Base-by-base conservation (phyloP, 2,113 vertebrate species). In the Pteruthius melanotis region DNA sequence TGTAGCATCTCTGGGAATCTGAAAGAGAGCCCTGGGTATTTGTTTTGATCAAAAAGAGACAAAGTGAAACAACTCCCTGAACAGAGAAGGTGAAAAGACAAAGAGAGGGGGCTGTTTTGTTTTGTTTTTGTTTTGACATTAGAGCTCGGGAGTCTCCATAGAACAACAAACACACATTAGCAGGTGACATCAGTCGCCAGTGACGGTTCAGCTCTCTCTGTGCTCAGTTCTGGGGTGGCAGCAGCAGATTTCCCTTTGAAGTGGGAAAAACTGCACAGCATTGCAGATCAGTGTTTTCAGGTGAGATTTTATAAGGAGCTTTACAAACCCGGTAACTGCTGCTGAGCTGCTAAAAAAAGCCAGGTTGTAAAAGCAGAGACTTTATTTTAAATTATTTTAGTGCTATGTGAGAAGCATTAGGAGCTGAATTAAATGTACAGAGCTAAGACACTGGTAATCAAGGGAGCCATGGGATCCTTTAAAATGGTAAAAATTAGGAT, bases 321-420 rank as follows among this genome's bases (percentile, higher is more conserved):
- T 94, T 88, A 50, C 82, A 70, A 90, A 72, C 39, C 9, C 2
- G 2, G 1, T 50, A 65, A 52, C 42, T 47, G 78, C 81, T 87
- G 89, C 93, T 57, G 91, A 84, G 91, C 66, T 89, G 87, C 83
- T 89, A 78, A 89, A 92, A 92, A 92, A 91, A 76, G 20, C 53
- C 21, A 49, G 33, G 78, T 93, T 80, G 91, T 93, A 83, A 91
- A 94, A 92, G 93, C 59, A 78, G 72, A 56, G 52, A 31, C 56
- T 83, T 86, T 35, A 75, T 93, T 95, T 83, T 44, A 77, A 92
- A 83, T 57, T 56, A 47, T 26, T 88, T 77, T 42, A 71, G 71
- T 11, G 3, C 42, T 76, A 47, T 66, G 78, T 19, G 83, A 83
- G 85, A 53, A 65, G 47, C 75, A 26, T 93, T 88, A 83, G 78